Percentiles rank a stretch among this genome's conserved stretches.
These are phyloP conservation scores for Upupa epops DNA, from an alignment of 2,113 vertebrate species.

Conservation along the genomic window DNA sequence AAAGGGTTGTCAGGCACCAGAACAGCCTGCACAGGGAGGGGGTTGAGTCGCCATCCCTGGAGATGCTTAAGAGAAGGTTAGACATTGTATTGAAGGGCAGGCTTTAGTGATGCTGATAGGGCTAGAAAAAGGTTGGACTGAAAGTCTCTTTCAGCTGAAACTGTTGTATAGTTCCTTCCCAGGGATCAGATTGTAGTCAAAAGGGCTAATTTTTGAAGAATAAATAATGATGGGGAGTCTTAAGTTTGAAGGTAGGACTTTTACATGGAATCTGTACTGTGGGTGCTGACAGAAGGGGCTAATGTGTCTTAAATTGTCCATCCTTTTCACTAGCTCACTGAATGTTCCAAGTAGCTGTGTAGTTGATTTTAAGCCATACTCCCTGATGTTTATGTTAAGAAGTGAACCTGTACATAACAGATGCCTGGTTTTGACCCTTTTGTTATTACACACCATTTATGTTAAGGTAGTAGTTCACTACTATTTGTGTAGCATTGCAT, in stretches of 20 bases:
- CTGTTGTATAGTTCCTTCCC: background rate
- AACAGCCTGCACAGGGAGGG: no score
- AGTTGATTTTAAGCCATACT: background rate
- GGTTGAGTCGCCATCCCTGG: no score
- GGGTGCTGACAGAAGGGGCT: background rate
- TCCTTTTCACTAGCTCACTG: background rate
- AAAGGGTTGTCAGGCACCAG: no score
- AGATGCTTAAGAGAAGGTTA: no score
- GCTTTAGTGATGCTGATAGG: no score
- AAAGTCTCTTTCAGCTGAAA: no score
- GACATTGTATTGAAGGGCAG: no score
- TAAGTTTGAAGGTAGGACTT: background rate
- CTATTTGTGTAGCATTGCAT: background rate
- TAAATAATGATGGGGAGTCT: background rate
- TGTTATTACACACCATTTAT: background rate
- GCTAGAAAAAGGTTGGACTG: no score
- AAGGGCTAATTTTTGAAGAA: background rate
- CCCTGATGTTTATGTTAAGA: accelerated
- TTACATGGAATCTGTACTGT: background rate
- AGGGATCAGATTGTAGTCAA: background rate
- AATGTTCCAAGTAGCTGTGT: background rate
- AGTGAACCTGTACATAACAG: background rate
- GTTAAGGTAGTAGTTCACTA: background rate
- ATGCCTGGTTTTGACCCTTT: background rate
- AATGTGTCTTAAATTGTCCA: background rate